Percentiles rank a stretch among this genome's conserved stretches.
Evolutionary conservation across 2,888 invertebrate genomes (phyloP).

Genomic region (Cordilura impudica): DNA sequence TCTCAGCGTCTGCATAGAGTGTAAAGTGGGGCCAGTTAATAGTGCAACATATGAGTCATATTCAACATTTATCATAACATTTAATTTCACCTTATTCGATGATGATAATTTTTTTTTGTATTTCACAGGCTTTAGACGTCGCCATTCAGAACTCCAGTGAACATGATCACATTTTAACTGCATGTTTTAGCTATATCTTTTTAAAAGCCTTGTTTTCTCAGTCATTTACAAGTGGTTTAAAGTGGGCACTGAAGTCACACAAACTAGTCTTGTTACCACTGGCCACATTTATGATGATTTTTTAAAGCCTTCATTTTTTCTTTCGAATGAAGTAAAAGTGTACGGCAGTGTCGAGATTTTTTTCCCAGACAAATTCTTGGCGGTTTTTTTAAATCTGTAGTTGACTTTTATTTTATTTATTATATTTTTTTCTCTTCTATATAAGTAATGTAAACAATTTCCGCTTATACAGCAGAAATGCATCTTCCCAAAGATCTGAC

Average conservation of each 20-base stretch:
- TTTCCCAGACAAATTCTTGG: constrained; percentile 59
- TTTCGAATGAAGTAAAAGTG: constrained; percentile 37
- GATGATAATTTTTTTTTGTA: background rate
- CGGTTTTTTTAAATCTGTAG: constrained; percentile 27
- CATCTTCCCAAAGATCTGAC: background rate
- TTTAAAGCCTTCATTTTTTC: constrained; percentile 6
- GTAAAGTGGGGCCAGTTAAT: no score
- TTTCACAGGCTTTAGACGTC: background rate
- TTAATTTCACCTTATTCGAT: constrained; percentile 56
- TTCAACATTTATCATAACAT: constrained; percentile 40
- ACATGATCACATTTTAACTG: constrained; percentile 3
- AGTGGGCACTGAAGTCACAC: background rate
- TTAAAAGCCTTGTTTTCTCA: constrained; percentile 1
- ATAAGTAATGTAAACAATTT: constrained; percentile 57
- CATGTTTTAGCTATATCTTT: background rate
- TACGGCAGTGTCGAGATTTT: constrained; percentile 23
- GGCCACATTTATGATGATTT: background rate
- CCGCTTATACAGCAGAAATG: constrained; percentile 39
- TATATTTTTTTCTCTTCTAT: constrained; percentile 11
- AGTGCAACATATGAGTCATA: constrained; percentile 42
- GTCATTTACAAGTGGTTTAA: background rate
- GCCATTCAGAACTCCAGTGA: background rate
- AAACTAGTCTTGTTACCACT: constrained; percentile 30
- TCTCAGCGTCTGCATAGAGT: background rate
- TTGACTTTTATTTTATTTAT: constrained; percentile 13